These are phyloP conservation scores for Volucella bombylans DNA, from an alignment of 2,888 invertebrate species.

Conservation along the genomic window DNA sequence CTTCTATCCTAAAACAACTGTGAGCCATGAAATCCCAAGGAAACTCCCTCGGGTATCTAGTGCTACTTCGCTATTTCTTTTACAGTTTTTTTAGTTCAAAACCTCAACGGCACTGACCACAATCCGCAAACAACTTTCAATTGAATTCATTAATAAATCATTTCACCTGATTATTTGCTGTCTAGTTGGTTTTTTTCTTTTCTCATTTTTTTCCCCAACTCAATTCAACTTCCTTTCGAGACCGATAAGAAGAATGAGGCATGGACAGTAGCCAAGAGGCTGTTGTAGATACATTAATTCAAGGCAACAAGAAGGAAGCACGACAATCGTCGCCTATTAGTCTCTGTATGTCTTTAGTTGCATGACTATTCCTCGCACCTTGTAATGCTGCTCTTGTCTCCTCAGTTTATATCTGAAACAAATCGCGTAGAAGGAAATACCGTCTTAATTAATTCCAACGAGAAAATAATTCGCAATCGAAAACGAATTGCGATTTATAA, in stretches of 20 bases:
- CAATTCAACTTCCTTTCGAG: constrained; percentile 65
- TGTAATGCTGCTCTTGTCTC: constrained; percentile 17
- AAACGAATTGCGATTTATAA: constrained; percentile 67
- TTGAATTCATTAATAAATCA: constrained; percentile 73
- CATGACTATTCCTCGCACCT: constrained; percentile 70
- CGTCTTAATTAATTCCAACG: constrained; percentile 69
- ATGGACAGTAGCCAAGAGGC: constrained; percentile 47
- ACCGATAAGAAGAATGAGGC: constrained; percentile 55
- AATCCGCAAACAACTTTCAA: constrained; percentile 73
- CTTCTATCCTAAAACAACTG: constrained; percentile 38
- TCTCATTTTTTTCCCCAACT: constrained; percentile 27
- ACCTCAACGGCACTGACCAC: constrained; percentile 71
- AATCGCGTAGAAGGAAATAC: constrained; percentile 47
- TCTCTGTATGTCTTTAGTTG: constrained; percentile 56
- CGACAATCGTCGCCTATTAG: constrained; percentile 65
- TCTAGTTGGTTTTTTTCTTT: constrained; percentile 50
- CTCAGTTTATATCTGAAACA: constrained; percentile 35
- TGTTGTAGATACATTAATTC: constrained; percentile 18
- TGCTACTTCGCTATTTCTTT: constrained; percentile 33
- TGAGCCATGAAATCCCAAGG: constrained; percentile 41
- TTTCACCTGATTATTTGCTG: constrained; percentile 72
- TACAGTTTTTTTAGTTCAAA: constrained; percentile 2
- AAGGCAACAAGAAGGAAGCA: constrained; percentile 31
- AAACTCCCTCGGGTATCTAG: constrained; percentile 58
- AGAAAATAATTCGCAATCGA: constrained; percentile 65